Conservation (phyloP, 2,797 vertebrate species). For the Pantherophis alleghaniensis region DNA sequence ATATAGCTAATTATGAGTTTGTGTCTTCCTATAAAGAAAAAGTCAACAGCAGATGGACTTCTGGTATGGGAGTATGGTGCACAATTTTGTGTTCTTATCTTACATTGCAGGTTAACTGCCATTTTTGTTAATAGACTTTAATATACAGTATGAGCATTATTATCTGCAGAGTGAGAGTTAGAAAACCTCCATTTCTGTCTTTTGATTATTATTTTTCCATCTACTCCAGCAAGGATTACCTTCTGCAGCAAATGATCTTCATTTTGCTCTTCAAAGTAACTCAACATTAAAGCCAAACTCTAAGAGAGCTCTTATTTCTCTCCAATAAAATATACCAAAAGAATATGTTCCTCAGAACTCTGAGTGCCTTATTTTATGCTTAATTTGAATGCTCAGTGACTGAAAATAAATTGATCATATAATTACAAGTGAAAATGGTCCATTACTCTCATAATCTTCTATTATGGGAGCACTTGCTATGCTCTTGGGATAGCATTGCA, state of each 20-base stretch:
- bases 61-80: background rate
- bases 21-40: background rate
- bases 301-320: background rate
- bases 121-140: background rate
- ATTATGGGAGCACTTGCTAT: background rate
- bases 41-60: background rate
- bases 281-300: background rate
- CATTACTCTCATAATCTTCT: background rate
- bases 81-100: background rate
- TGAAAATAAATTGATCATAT: background rate
- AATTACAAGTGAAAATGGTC: slow-evolving; percentile 6
- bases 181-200: background rate
- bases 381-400: slow-evolving; percentile 23
- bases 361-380: background rate
- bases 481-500: background rate
- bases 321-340: slow-evolving; percentile 3
- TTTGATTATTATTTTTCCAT: background rate
- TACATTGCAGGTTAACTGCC: background rate
- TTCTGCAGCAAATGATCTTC: background rate
- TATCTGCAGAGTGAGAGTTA: background rate
- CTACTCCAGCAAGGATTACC: background rate
- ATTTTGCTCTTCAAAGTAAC: background rate
- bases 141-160: background rate
- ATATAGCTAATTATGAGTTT: background rate
- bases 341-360: background rate